Evolutionary conservation across 2,113 vertebrate species (phyloP), one percentile per base, ranked within the genome.

Genomic region (Thomomys bottae): DNA sequence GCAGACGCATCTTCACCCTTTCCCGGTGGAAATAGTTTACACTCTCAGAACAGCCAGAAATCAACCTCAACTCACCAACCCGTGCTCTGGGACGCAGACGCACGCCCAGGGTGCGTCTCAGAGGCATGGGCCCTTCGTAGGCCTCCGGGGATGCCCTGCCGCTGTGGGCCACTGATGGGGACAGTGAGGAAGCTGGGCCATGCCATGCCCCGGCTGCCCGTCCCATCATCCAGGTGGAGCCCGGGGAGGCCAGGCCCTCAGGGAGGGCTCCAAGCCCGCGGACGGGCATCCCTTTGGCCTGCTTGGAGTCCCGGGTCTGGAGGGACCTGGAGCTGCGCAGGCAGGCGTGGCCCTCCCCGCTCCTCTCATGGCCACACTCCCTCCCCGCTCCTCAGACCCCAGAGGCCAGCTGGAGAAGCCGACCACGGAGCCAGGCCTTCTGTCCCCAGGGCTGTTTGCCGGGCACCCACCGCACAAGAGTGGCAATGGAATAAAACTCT

Each of bases 401-500:
- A 1, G 38, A 59, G 78, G 84, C 83, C 42, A 71, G 67, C 20
- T 15, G 26, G 26, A 45, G 12, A 3, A 26, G 14, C 0, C 0
- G 20, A 14, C 21, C 54, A 20, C 1, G 14, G 30, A 80, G 61
- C 75, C 75, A 57, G 61, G 68, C 63, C 30, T 36, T 72, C 70
- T 24, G 7, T 76, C 86, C 75, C 81, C 23, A 30, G 80, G 63
- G 75, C 59, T 1, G 18, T 68, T 42, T 2, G 9, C 10, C 3
- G 49, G 80, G 86, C 75, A 89, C 49, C 49, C 18, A 45, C 42
- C 15, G 73, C 93, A 64, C 76, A 30, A 32, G 71, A 78, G 70
- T 40, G 77, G 76, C 67, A 76, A 86, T 40, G 75, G 92, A 15
- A 90, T 90, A 93, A 80, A 64, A 95, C 91, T 84, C 94, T 88